Evolutionary conservation across 2,113 vertebrate genomes (phyloP).

Genomic region (Oriolus oriolus): DNA sequence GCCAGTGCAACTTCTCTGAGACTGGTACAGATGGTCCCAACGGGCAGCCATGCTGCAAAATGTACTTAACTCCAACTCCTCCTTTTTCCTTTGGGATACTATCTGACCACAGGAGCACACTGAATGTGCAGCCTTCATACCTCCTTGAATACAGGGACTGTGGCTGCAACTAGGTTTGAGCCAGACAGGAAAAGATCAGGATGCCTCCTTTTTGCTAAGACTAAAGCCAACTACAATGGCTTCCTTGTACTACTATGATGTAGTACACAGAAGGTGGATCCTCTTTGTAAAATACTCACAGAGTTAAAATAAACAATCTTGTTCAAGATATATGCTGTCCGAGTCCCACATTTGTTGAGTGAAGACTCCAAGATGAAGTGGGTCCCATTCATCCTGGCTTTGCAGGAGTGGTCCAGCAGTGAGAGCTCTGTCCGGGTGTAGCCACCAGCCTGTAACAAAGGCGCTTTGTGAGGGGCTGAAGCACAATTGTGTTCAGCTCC

Average conservation of each 20-base stretch:
- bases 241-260: neutral
- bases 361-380: conserved; percentile 91
- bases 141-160: neutral
- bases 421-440: conserved; percentile 82
- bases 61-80: neutral
- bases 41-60: neutral
- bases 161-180: neutral
- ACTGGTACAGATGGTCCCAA: neutral
- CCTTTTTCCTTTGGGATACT: neutral
- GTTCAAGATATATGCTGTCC: conserved; percentile 41
- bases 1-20: neutral
- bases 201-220: neutral
- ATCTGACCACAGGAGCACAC: neutral
- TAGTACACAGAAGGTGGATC: neutral
- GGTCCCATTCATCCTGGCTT: conserved; percentile 85
- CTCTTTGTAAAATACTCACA: conserved; percentile 74
- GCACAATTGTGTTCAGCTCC: neutral
- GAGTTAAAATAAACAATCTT: conserved; percentile 84
- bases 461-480: neutral
- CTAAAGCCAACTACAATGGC: neutral
- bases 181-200: neutral
- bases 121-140: neutral
- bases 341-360: conserved; percentile 81
- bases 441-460: conserved; percentile 78
- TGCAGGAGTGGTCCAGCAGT: conserved; percentile 86